Evolutionary conservation across 1,140 invertebrate genomes (phyloP), one percentile per base, ranked within the genome.

Genomic region (Lysiphlebus fabarum): DNA sequence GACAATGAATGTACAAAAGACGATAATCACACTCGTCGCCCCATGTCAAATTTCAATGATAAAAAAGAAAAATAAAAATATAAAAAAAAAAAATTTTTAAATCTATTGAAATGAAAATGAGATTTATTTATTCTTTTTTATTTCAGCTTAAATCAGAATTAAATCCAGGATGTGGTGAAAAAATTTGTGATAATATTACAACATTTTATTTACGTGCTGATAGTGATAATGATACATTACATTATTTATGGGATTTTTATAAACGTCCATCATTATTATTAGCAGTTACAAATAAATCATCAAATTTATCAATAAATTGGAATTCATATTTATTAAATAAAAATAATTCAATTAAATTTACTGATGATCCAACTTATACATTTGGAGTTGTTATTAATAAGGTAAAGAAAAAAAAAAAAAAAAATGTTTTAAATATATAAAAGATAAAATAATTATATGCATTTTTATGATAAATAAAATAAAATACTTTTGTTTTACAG

Each of bases 231-330:
- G 82, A 86, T 65, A 81, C 79, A 0, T 66, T 86, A 4, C 84
- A 86, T 64, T 83, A 85, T 63, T 53, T 86, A 33, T 86, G 84
- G 84, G 83, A 85, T 67, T 85, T 86, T 62, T 79, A 79, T 37
- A 70, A 78, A 11, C 72, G 76, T 53, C 84, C 85, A 0, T 79
- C 81, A 3, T 58, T 85, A 7, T 64, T 85, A 6, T 67, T 82
- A 33, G 78, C 80, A 1, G 61, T 84, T 2, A 80, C 81, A 17
- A 65, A 73, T 0, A 45, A 65, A 0, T 78, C 80, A 48, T 70
- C 79, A 11, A 70, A 72, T 37, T 37, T 85, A 7, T 62, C 73
- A 38, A 73, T 86, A 38, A 63, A 61, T 42, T 86, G 84, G 83
- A 47, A 69, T 1, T 61, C 76, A 10, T 73, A 71, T 63, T 49